phyloP scores from a whole-genome alignment of 1,140 invertebrate species.

The Drosophila littoralis region DNA sequence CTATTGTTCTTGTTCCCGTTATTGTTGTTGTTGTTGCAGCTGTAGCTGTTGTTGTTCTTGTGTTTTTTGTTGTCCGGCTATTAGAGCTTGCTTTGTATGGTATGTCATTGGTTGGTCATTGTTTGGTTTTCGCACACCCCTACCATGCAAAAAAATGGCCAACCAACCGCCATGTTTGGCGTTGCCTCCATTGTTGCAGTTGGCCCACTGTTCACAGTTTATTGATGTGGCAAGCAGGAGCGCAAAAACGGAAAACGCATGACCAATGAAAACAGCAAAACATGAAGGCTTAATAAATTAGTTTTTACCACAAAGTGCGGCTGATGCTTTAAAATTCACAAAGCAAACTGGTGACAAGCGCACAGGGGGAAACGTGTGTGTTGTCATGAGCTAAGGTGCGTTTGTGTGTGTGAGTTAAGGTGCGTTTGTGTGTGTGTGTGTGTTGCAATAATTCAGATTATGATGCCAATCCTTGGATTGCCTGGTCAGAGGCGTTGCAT shows the following conservation, averaged over 20 bases:
- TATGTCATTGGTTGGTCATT: constrained; percentile 40
- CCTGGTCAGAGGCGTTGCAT: neutral
- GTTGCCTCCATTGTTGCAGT: constrained; percentile 17
- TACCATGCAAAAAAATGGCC: constrained; percentile 11
- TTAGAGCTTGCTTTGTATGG: constrained; percentile 52
- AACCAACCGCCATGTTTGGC: constrained; percentile 11
- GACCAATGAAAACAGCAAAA: constrained; percentile 43
- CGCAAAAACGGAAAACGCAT: constrained; percentile 23
- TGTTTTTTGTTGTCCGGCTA: constrained; percentile 27
- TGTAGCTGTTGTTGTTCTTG: constrained; percentile 24
- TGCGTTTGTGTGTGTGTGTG: constrained; percentile 13
- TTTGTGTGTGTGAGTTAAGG: neutral
- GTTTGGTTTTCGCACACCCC: constrained; percentile 20
- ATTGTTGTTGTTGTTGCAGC: constrained; percentile 21
- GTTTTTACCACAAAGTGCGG: constrained; percentile 42
- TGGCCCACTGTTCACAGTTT: constrained; percentile 23
- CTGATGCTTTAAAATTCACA: constrained; percentile 30
- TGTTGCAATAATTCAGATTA: constrained; percentile 19
- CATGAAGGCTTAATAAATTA: constrained; percentile 52
- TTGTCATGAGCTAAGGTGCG: no score
- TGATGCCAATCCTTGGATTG: no score
- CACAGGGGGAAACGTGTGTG: neutral
- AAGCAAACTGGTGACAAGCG: constrained; percentile 23
- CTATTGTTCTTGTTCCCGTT: constrained; percentile 27
- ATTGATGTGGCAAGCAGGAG: constrained; percentile 19